Conservation (phyloP, 2,888 invertebrate genomes). For the Aromia moschata region DNA sequence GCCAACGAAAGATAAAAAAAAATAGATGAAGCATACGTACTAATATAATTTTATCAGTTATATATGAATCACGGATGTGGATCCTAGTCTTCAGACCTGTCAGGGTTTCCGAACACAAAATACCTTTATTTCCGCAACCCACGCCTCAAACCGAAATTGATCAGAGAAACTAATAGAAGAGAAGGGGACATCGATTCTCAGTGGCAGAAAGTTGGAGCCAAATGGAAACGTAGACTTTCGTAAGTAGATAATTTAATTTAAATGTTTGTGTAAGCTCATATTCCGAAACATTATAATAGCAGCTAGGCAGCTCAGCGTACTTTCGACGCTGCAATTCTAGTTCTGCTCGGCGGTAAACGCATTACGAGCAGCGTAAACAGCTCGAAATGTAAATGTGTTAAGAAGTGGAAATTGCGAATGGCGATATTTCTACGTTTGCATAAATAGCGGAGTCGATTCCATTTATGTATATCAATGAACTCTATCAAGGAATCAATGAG, state of each 20-base stretch:
- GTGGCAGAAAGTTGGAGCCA: slow-evolving; percentile 40
- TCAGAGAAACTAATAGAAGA: slow-evolving; percentile 30
- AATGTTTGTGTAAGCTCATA: slow-evolving; percentile 44
- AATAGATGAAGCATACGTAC: too few relatives aligned
- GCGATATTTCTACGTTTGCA: too few relatives aligned
- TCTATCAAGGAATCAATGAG: too few relatives aligned
- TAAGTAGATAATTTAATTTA: slow-evolving; percentile 45
- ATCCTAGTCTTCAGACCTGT: too few relatives aligned
- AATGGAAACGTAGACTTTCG: slow-evolving; percentile 43
- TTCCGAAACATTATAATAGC: slow-evolving; percentile 37
- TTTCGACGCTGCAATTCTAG: slow-evolving; percentile 23
- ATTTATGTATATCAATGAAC: too few relatives aligned
- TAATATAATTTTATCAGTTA: too few relatives aligned
- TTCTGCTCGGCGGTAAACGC: slow-evolving; percentile 11
- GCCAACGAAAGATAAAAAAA: too few relatives aligned
- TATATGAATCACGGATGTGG: too few relatives aligned
- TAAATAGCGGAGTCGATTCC: too few relatives aligned
- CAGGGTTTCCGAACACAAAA: too few relatives aligned
- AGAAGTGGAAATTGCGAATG: slow-evolving; percentile 10
- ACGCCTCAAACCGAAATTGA: slow-evolving; percentile 28
- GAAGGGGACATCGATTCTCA: slow-evolving; percentile 34
- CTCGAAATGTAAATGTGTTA: not conserved
- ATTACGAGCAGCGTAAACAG: slow-evolving; percentile 20
- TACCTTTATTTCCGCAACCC: too few relatives aligned
- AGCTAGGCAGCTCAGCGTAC: slow-evolving; percentile 29